Base-by-base conservation (phyloP, 2,113 vertebrate genomes). In the Osmerus mordax region DNA sequence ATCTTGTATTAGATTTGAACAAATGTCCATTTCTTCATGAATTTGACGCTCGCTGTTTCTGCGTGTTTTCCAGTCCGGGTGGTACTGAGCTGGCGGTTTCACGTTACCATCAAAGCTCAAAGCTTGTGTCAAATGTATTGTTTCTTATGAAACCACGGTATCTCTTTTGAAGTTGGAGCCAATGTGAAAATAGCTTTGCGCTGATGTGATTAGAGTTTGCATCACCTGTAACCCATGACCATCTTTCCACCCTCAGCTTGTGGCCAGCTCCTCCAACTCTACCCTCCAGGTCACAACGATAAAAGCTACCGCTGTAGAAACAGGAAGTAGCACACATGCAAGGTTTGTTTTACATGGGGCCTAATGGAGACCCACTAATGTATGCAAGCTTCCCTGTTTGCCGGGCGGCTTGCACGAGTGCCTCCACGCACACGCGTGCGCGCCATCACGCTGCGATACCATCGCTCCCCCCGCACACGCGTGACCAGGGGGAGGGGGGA, bases 311-410 rank as follows among this genome's bases (percentile, higher is more conserved):
- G 15, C 68, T 65, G 74, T 80, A 83, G 85, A 87, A 89, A 87
- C 75, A 86, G 88, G 88, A 89, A 90, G 73, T 83, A 3, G 78
- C 81, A 73, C 54, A 73, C 88, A 87, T 81, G 83, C 86, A 85
- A 79, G 81, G 85, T 89, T 89, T 90, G 85, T 89, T 90, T 89
- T 85, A 86, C 81, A 87, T 83, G 78, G 66, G 60, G 83, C 89
- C 87, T 86, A 89, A 89, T 87, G 87, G 83, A 84, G 81, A 82
- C 83, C 81, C 67, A 70, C 82, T 81, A 81, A 81, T 84, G 81
- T 73, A 59, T 80, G 73, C 83, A 87, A 81, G 84, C 36, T 41
- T 41, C 36, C 36, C 36, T 41, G 36, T 41, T 41, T 41, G 70
- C 41, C 70, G 3, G 41, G 68, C 55, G n/a, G 65, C 65, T 0